Base-by-base conservation (phyloP, 2,888 invertebrate genomes). In the Mesoligia furuncula region DNA sequence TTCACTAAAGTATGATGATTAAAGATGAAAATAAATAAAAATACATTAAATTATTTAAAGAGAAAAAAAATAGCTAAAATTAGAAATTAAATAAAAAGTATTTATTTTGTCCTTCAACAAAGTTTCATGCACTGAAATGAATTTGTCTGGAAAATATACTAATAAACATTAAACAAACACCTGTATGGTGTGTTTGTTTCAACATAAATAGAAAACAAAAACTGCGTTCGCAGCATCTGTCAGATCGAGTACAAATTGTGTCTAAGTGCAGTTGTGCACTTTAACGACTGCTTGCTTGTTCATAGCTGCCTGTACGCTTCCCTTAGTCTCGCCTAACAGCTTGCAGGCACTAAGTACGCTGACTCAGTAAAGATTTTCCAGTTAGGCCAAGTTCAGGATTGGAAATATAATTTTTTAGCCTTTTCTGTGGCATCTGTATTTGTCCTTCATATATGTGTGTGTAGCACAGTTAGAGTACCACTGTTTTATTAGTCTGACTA, bases 201-300 rank as follows among this genome's bases (percentile, higher is more conserved):
- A n/a, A n/a, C n/a, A n/a, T n/a, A n/a, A 42, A 45, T 20, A 59
- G 24, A n/a, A 64, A 59, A 59, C n/a, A 57, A 64, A 77, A 72
- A 73, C 45, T 27, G 45, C 61, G 39, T 73, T 71, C 7, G 5
- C 45, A 31, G 62, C 57, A 57, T 17, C 15, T 64, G 42, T 39
- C 17, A 51, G 65, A 54, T 64, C 57, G 4, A 64, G 42, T 67
- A 36, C 45, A 70, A 77, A 70, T 70, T 70, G 72, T 54, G 61
- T 59, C 67, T 81, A 75, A 75, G 27, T 80, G 73, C 80, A 80
- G 75, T 51, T 77, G 62, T 76, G 79, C 70, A 74, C 66, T 76
- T 39, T 75, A 72, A 77, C 48, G 36, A 59, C 62, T 59, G 9
- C 27, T 70, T 66, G 45, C 45, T 31, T 57, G 57, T 54, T 77